Conservation (phyloP, 2,888 invertebrate species). For the Malachius bipustulatus region DNA sequence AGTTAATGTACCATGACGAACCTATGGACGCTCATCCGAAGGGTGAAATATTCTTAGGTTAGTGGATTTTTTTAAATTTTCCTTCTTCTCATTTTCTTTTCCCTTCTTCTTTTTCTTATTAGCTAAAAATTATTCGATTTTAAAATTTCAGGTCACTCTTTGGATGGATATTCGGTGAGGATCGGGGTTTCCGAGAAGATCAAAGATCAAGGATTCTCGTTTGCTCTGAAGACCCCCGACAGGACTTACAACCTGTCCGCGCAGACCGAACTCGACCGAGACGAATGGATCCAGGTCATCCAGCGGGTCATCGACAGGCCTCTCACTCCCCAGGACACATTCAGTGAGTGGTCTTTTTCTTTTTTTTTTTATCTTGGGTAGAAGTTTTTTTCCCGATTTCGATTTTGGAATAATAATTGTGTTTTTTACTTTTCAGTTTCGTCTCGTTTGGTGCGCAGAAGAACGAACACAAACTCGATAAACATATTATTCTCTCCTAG, state of each 20-base stretch:
- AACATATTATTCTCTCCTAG: conserved; percentile 66
- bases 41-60: conserved; percentile 79
- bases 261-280: conserved; percentile 61
- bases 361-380: background rate
- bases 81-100: too few relatives aligned
- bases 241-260: conserved; percentile 66
- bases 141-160: conserved; percentile 53
- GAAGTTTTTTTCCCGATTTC: too few relatives aligned
- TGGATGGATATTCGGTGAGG: conserved; percentile 64
- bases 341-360: conserved; percentile 42
- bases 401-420: conserved; percentile 1
- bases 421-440: conserved; percentile 47
- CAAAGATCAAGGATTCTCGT: conserved; percentile 67
- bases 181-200: conserved; percentile 55
- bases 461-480: conserved; percentile 60
- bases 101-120: conserved; percentile 5
- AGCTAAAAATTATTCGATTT: conserved; percentile 4
- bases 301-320: conserved; percentile 62
- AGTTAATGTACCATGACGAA: conserved; percentile 87
- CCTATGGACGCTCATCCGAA: conserved; percentile 80
- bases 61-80: conserved; percentile 15
- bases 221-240: conserved; percentile 72
- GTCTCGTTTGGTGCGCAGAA: conserved; percentile 57
- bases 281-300: conserved; percentile 68
- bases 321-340: conserved; percentile 66